These are phyloP conservation scores for Stegostoma tigrinum DNA, from an alignment of 2,113 vertebrate species.

Conservation along the genomic window DNA sequence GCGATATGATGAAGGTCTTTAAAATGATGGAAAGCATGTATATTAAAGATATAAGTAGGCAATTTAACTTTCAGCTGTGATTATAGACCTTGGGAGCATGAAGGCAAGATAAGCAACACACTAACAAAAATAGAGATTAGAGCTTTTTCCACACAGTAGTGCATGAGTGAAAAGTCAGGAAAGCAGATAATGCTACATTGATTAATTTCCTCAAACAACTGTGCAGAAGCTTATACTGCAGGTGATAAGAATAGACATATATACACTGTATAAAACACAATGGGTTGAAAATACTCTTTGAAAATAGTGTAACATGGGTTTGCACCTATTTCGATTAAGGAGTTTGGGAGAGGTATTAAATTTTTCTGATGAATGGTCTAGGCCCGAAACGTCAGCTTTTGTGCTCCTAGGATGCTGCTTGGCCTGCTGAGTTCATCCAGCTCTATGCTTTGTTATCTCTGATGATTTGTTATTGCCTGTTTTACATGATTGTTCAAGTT, in stretches of 20 bases:
- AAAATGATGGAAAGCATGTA: neutral
- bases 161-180: neutral
- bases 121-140: neutral
- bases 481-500: neutral
- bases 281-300: neutral
- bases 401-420: too few species aligned
- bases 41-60: neutral
- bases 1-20: neutral
- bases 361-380: too few species aligned
- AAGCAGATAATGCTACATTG: neutral
- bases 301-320: neutral
- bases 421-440: too few species aligned
- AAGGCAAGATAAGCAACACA: neutral
- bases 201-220: neutral
- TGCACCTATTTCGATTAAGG: neutral
- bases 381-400: too few species aligned
- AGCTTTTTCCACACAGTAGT: neutral
- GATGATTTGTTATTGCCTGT: neutral
- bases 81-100: neutral
- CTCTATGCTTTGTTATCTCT: too few species aligned
- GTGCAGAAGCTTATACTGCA: neutral
- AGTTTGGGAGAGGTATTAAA: neutral
- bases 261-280: neutral
- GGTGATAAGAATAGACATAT: neutral
- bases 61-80: neutral